Conservation (phyloP, 2,113 vertebrate genomes). For the Ranitomeya imitator region DNA sequence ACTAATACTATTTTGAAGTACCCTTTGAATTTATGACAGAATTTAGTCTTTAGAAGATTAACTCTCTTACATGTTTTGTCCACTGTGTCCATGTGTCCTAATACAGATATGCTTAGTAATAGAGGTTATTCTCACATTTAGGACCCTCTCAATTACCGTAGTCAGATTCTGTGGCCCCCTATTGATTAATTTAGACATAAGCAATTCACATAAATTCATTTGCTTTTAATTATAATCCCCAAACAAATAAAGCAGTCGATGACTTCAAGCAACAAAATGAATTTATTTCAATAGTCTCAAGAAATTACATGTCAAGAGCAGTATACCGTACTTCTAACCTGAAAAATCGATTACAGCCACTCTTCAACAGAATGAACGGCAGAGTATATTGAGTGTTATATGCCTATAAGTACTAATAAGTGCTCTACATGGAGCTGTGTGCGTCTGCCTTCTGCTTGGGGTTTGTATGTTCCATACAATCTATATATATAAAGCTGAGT, state of each 20-base stretch:
- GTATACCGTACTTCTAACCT: neutral
- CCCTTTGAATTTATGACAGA: no score
- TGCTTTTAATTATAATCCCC: neutral
- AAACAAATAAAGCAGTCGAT: neutral
- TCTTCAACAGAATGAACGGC: neutral
- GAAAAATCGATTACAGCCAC: neutral
- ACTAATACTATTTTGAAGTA: no score
- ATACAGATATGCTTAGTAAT: no score
- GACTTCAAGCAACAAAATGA: neutral
- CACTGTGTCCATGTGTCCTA: no score
- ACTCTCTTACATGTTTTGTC: no score
- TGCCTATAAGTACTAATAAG: neutral
- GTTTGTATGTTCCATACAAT: neutral
- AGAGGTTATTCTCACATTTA: no score
- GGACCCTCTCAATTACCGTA: no score
- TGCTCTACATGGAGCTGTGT: neutral
- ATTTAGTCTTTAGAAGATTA: no score
- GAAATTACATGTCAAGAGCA: neutral
- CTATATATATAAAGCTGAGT: no score
- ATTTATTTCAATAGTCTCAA: neutral
- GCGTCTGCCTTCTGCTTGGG: neutral
- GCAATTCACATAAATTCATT: neutral
- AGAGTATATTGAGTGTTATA: neutral
- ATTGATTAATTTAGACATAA: neutral
- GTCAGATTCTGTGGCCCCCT: no score